Conservation (phyloP, 1,140 invertebrate species). For the Thrips palmi region DNA sequence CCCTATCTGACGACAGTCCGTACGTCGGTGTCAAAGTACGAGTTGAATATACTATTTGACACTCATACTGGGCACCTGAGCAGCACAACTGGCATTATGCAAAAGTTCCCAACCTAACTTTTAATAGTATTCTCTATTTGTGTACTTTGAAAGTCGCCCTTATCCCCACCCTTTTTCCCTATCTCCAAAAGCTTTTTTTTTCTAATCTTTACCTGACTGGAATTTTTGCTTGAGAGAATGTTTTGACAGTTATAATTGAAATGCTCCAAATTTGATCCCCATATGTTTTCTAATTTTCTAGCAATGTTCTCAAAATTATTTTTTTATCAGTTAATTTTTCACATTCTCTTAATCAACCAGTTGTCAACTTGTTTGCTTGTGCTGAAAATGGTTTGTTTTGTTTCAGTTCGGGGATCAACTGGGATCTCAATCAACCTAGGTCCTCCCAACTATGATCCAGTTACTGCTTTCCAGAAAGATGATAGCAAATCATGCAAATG, state of each 20-base stretch:
- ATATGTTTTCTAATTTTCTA: not conserved
- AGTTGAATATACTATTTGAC: too few relatives aligned
- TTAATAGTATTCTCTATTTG: too few relatives aligned
- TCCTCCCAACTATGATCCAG: conserved; percentile 31
- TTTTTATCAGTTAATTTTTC: not conserved
- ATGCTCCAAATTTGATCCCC: not conserved
- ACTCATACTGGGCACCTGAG: too few relatives aligned
- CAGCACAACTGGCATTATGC: too few relatives aligned
- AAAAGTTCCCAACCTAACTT: too few relatives aligned
- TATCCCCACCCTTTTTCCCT: too few relatives aligned
- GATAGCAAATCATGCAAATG: conserved; percentile 40
- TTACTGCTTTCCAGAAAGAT: conserved; percentile 36
- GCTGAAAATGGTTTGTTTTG: conserved; percentile 11
- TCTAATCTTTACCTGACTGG: not conserved
- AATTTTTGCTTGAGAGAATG: not conserved
- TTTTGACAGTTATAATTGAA: conserved; percentile 1
- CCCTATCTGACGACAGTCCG: too few relatives aligned
- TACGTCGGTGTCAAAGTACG: too few relatives aligned
- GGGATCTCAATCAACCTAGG: conserved; percentile 29
- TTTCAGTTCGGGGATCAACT: conserved; percentile 30
- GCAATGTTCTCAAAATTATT: not conserved
- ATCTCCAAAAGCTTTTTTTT: too few relatives aligned
- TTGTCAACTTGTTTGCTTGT: conserved; percentile 3
- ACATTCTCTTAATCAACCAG: not conserved
- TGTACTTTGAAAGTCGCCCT: too few relatives aligned